A percentile compares a stretch with the other conserved stretches of the same genome.
Evolutionary conservation across 2,888 invertebrate species (phyloP).

Genomic region (Lasius platythorax): DNA sequence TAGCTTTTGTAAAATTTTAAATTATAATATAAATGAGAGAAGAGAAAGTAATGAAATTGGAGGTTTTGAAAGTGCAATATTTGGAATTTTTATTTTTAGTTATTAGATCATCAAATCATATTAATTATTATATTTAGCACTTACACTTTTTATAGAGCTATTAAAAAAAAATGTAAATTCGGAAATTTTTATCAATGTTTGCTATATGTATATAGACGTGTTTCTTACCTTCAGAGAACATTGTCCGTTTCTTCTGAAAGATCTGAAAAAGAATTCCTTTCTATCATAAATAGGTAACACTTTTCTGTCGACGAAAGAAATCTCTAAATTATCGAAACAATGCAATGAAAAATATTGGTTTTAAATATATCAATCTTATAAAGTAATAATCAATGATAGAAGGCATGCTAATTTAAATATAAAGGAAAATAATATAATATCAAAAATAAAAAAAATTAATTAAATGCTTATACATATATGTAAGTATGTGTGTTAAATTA

Average conservation of each 20-base stretch:
- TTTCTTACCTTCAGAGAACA: neutral
- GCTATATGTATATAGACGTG: neutral
- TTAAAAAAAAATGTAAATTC: neutral
- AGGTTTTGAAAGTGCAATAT: neutral
- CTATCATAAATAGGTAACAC: neutral
- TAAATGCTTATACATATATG: neutral
- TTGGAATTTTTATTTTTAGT: neutral
- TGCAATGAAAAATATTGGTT: neutral
- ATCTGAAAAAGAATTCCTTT: neutral
- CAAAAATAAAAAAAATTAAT: neutral
- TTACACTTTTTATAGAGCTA: neutral
- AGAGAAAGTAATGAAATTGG: neutral
- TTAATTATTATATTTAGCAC: neutral
- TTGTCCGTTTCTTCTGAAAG: neutral
- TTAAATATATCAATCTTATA: neutral
- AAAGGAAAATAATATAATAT: neutral
- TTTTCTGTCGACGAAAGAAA: neutral
- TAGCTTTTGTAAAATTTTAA: neutral
- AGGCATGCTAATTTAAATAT: neutral
- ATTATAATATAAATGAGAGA: neutral
- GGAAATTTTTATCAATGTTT: neutral
- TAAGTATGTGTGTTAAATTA: neutral
- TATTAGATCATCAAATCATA: neutral
- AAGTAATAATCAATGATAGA: neutral
- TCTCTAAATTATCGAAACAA: conserved; percentile 13